Conservation (phyloP, 37 sponge, comb jelly and placozoan species). For the Hexactinellida sp. region DNA sequence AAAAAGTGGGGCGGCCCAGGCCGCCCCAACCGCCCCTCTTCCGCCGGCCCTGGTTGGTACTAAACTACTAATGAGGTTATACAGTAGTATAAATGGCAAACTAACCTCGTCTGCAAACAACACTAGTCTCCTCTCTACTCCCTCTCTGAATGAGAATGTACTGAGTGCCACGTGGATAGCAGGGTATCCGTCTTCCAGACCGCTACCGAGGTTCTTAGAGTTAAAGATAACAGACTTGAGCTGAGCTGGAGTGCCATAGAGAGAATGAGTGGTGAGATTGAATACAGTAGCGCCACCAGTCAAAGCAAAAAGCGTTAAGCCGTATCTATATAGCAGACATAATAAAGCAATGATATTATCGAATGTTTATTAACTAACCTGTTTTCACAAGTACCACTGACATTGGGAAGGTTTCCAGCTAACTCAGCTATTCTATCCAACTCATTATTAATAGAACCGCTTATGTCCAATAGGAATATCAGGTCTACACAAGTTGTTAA, state of each 20-base stretch:
- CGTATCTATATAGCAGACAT: neutral
- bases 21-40: no score
- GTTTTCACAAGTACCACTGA: neutral
- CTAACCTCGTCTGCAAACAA: neutral
- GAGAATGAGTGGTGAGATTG: neutral
- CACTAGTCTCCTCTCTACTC: neutral
- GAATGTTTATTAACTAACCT: no score
- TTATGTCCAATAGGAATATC: neutral
- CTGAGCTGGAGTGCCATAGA: neutral
- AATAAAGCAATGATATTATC: no score
- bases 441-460: neutral
- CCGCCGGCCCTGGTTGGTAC: no score
- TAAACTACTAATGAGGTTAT: no score
- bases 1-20: no score
- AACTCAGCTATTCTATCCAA: conserved; percentile 1
- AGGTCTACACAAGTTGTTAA: neutral
- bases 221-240: neutral
- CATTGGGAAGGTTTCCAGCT: neutral
- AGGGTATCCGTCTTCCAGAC: neutral
- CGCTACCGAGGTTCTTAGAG: neutral
- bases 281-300: neutral
- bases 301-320: neutral
- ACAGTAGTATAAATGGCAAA: no score
- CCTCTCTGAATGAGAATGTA: neutral
- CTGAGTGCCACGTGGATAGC: neutral